Evolutionary conservation across 2,113 vertebrate genomes (phyloP).

Genomic region (Proterorhinus semilunaris): DNA sequence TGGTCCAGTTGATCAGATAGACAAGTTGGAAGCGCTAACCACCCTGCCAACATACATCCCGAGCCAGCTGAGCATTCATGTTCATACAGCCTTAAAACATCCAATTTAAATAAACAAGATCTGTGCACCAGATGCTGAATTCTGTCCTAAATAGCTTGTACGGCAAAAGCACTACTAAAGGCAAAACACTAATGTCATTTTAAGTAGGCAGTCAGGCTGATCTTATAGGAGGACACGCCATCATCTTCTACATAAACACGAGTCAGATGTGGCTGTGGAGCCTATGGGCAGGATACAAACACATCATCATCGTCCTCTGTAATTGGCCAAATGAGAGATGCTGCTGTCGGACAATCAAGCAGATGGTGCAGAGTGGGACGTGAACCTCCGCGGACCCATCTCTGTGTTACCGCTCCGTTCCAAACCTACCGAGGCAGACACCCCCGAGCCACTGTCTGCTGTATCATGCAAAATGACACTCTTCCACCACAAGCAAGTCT

Average conservation of each 20-base stretch:
- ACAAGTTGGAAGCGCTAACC: not conserved
- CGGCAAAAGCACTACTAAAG: constrained; percentile 26
- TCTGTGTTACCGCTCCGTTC: constrained; percentile 20
- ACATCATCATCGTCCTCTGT: constrained; percentile 58
- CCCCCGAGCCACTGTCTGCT: constrained; percentile 18
- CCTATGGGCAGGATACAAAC: constrained; percentile 53
- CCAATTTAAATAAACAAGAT: not conserved
- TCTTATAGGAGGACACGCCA: constrained; percentile 47
- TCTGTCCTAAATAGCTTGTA: not conserved
- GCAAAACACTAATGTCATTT: constrained; percentile 32
- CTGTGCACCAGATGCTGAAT: not conserved
- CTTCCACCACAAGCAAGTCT: constrained; percentile 35
- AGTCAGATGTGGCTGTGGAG: constrained; percentile 54
- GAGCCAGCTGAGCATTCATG: not conserved
- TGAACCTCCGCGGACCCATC: constrained; percentile 35
- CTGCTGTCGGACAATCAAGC: constrained; percentile 60
- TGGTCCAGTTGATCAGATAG: not conserved
- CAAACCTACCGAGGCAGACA: constrained; percentile 37
- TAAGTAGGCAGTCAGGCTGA: constrained; percentile 31
- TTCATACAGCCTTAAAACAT: not conserved
- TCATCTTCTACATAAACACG: constrained; percentile 41
- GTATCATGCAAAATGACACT: constrained; percentile 16
- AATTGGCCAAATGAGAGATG: constrained; percentile 68
- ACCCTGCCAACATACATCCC: not conserved
- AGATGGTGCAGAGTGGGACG: constrained; percentile 54